Conservation (phyloP, 2,113 vertebrate species). For the Hiodon alosoides region DNA sequence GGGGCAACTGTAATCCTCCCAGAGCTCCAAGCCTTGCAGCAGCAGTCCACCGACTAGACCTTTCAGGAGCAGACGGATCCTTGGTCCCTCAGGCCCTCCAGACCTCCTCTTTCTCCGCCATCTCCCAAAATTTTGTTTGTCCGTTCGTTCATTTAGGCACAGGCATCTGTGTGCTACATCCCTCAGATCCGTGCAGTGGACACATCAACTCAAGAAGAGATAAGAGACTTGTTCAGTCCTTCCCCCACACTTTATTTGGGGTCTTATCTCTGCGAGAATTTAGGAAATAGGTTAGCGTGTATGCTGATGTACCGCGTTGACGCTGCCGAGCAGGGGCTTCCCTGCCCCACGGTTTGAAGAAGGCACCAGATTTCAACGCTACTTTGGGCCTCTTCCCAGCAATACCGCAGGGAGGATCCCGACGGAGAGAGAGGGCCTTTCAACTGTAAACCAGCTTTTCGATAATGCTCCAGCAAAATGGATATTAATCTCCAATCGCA, state of each 20-base stretch:
- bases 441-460: background rate
- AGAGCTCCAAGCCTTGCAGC: slow-evolving; percentile 25
- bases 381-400: slow-evolving; percentile 23
- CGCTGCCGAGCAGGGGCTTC: background rate
- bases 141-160: too few relatives aligned
- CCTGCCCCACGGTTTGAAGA: background rate
- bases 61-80: background rate
- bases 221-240: background rate
- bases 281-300: slow-evolving; percentile 21
- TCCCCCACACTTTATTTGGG: background rate
- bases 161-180: background rate
- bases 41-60: background rate
- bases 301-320: background rate
- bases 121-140: too few relatives aligned
- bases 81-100: too few relatives aligned
- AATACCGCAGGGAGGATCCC: slow-evolving; percentile 31
- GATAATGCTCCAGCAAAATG: slow-evolving; percentile 42
- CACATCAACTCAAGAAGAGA: background rate
- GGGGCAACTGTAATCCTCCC: slow-evolving; percentile 62
- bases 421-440: background rate
- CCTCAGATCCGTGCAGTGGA: background rate
- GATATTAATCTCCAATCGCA: slow-evolving; percentile 52
- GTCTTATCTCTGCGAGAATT: slow-evolving; percentile 3
- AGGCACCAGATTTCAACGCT: background rate
- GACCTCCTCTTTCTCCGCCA: too few relatives aligned